Base-by-base conservation (phyloP, 2,888 invertebrate species). In the Boloria selene region DNA sequence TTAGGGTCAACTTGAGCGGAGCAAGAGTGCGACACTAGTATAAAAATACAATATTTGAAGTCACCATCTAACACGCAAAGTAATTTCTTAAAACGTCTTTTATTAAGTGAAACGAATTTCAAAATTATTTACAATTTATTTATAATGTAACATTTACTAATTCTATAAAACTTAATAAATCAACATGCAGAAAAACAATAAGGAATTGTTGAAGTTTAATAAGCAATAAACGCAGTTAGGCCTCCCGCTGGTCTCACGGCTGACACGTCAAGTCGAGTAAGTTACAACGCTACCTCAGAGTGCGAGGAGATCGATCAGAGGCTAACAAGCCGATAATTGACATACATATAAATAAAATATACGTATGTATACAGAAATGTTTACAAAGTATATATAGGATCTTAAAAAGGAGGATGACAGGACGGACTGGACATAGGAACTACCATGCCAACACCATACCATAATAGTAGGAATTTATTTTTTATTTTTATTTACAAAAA, bases 291-390 rank as follows among this genome's bases (percentile, higher is more conserved):
- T 71, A 72, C 77, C 70, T 73, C 75, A 73, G 72, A 75, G 75
- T 74, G 74, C 73, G 76, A 77, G 77, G 71, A 80, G 78, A 87
- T 86, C 83, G 77, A 87, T 88, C 85, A 84, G 78, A 68, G 73
- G 65, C 82, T 86, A 87, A 87, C 88, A 81, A 87, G 85, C 79
- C 78, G 82, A 81, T 87, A 89, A 89, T 89, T 89, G 90, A 85
- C 79, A 80, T 80, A 81, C 78, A 26, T 45, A 56, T 22, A n/a
- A n/a, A 45, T 38, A 56, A 18, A 56, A 42, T 56, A n/a, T 56
- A 56, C 26, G 26, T 56, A 10, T 44, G 10, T 22, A 10, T 45
- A 38, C 31, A 38, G 31, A 38, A 38, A 38, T 38, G 31, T 31
- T 7, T 7, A 38, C 22, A n/a, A 18, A 14, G 42, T 44, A 18